phyloP scores from a whole-genome alignment of 2,113 vertebrate species.

The Otocyon megalotis region DNA sequence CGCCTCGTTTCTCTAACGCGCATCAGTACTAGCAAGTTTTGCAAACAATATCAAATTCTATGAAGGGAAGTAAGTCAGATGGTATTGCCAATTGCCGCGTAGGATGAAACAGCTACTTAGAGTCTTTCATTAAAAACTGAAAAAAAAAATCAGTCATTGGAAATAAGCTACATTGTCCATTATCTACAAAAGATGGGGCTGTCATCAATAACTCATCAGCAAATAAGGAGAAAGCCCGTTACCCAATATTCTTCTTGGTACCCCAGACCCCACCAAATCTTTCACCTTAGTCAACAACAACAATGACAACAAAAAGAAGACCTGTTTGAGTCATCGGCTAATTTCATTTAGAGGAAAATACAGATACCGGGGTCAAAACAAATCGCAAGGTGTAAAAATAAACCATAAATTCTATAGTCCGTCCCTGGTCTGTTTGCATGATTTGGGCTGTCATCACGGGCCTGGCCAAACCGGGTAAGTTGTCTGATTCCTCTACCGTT shows the following conservation, averaged over 20 bases:
- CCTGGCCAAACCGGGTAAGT: background rate
- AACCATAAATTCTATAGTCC: background rate
- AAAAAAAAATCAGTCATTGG: background rate
- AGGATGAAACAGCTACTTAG: background rate
- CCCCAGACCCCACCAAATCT: background rate
- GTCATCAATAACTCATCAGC: background rate
- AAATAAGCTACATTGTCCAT: slow-evolving; percentile 1
- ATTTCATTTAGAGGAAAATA: slow-evolving; percentile 31
- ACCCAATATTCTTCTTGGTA: background rate
- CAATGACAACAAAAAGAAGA: background rate
- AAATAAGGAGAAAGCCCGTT: slow-evolving; percentile 1
- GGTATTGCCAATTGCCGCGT: background rate
- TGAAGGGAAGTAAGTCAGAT: slow-evolving; percentile 9
- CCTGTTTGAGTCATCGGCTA: slow-evolving; percentile 33
- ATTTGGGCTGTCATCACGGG: background rate
- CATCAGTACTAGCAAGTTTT: background rate
- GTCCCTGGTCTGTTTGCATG: background rate
- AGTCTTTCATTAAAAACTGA: slow-evolving; percentile 47
- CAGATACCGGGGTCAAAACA: background rate
- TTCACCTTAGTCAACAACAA: background rate
- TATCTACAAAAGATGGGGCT: background rate
- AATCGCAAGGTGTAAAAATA: background rate
- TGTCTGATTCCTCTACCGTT: background rate
- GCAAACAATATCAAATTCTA: slow-evolving; percentile 25
- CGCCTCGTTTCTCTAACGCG: background rate